A percentile compares a stretch with the other conserved stretches of the same genome.
phyloP scores from a whole-genome alignment of 2,797 vertebrate genomes.

The Avahi laniger region DNA sequence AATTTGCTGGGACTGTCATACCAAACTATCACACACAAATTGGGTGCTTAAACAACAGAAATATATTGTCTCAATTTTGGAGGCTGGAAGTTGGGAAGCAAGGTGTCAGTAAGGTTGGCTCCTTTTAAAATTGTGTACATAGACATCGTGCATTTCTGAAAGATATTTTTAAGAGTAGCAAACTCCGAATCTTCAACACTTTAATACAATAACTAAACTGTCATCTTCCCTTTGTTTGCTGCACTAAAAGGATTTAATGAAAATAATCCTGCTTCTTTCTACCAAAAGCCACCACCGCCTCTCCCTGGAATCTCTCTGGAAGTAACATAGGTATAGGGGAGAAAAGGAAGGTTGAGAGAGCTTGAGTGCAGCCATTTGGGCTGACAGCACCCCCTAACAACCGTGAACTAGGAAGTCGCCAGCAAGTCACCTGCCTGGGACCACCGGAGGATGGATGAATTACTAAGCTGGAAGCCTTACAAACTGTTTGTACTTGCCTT shows the following conservation, averaged over 20 bases:
- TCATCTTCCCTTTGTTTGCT: neutral
- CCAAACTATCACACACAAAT: too few species aligned
- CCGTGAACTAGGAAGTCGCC: neutral
- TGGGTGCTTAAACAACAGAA: too few species aligned
- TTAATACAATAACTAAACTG: neutral
- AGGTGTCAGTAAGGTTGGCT: too few species aligned
- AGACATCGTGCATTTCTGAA: neutral
- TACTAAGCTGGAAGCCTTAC: neutral
- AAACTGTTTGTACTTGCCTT: neutral
- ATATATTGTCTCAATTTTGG: too few species aligned
- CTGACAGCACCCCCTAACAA: neutral
- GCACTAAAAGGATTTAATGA: neutral
- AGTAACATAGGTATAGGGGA: neutral
- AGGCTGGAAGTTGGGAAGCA: too few species aligned
- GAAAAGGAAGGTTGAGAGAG: neutral
- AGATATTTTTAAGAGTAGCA: neutral
- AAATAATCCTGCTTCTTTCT: neutral
- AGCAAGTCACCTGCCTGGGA: neutral
- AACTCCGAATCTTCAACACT: neutral
- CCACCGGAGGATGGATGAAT: neutral
- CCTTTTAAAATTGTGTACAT: neutral
- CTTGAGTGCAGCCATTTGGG: neutral
- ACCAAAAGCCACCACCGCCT: neutral
- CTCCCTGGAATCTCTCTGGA: neutral
- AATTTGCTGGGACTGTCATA: too few species aligned